Evolutionary conservation across 2,113 vertebrate genomes (phyloP).

Genomic region (Neomonachus schauinslandi): DNA sequence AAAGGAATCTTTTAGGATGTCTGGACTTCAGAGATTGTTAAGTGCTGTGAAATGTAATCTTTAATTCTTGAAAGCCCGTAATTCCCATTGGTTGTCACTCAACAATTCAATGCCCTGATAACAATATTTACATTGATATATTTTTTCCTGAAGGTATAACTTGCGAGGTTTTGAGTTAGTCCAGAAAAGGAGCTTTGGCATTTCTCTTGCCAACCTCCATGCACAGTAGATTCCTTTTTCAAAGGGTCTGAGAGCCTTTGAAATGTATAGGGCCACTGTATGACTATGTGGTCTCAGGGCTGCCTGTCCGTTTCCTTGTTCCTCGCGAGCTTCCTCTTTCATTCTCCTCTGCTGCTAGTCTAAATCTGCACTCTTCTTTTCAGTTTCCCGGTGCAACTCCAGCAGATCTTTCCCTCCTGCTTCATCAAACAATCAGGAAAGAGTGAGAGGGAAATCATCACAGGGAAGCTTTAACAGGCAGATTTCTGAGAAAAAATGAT

Average conservation of each 20-base stretch:
- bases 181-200: not conserved
- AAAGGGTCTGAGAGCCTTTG: not conserved
- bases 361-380: not conserved
- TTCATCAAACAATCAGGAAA: not conserved
- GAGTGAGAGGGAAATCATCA: not conserved
- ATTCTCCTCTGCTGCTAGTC: not conserved
- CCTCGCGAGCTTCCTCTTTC: not conserved
- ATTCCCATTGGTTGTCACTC: not conserved
- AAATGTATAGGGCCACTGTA: not conserved
- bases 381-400: not conserved
- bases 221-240: not conserved
- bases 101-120: not conserved
- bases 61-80: not conserved
- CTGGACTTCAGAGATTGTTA: not conserved
- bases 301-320: not conserved
- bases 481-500: not conserved
- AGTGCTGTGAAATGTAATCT: not conserved
- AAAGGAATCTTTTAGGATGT: not conserved
- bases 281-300: not conserved
- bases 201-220: not conserved
- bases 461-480: not conserved
- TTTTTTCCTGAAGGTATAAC: not conserved
- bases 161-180: not conserved
- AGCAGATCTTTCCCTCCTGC: not conserved
- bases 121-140: slow-evolving; percentile 2